Conservation (phyloP, 2,797 vertebrate species). For the Coreius guichenoti region DNA sequence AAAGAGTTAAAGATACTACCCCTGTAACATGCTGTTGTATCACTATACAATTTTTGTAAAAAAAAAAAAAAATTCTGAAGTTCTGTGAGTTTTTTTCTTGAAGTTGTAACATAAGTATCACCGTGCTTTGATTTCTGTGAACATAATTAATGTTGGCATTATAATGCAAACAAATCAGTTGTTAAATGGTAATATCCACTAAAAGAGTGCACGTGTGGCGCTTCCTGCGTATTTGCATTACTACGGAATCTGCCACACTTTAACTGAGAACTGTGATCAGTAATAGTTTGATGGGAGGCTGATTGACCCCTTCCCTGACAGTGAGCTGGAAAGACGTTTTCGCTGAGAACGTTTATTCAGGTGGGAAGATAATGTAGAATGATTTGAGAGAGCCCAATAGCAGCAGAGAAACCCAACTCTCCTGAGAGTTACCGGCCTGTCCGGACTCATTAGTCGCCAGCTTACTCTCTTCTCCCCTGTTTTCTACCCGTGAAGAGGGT, state of each 20-base stretch:
- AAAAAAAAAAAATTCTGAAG: too few relatives aligned
- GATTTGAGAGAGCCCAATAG: slow-evolving; percentile 82
- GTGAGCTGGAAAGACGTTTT: slow-evolving; percentile 78
- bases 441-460: slow-evolving; percentile 51
- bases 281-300: slow-evolving; percentile 72
- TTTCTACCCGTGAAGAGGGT: slow-evolving; percentile 27
- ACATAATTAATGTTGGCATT: slow-evolving; percentile 10
- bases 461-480: slow-evolving; percentile 44
- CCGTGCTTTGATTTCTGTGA: background rate
- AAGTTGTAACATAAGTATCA: background rate
- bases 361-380: slow-evolving; percentile 78
- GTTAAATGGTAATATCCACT: slow-evolving; percentile 13
- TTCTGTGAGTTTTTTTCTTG: background rate
- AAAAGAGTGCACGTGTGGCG: background rate
- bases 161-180: slow-evolving; percentile 16
- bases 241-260: slow-evolving; percentile 27
- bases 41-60: too few relatives aligned
- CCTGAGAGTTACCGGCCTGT: slow-evolving; percentile 54
- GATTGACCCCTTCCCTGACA: slow-evolving; percentile 77
- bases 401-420: slow-evolving; percentile 67
- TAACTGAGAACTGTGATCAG: slow-evolving; percentile 65
- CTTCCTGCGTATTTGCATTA: slow-evolving; percentile 1
- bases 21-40: background rate
- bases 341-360: slow-evolving; percentile 78
- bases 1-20: background rate